phyloP scores from a whole-genome alignment of 1,140 invertebrate species.

The Lamellibrachia luymesi region DNA sequence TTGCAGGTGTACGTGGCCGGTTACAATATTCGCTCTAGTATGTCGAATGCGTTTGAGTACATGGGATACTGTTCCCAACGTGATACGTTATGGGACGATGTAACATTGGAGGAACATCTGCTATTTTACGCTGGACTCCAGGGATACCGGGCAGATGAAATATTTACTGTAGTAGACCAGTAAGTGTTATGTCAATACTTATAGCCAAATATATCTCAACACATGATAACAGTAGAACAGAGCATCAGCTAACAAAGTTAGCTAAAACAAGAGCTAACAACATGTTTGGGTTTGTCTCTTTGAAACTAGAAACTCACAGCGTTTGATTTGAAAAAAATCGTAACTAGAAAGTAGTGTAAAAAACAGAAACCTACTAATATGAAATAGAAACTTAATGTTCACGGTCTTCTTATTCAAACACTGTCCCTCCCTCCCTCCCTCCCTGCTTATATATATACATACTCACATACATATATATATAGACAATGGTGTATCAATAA shows the following conservation, averaged over 20 bases:
- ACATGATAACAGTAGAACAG: too few species aligned
- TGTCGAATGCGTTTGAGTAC: conserved; percentile 33
- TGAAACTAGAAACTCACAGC: too few species aligned
- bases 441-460: background rate
- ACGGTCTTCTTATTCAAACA: too few species aligned
- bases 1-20: conserved; percentile 32
- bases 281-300: too few species aligned
- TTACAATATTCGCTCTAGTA: conserved; percentile 38
- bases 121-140: conserved; percentile 76
- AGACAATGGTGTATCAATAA: background rate
- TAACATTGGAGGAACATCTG: conserved; percentile 69
- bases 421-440: too few species aligned
- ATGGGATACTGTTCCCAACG: conserved; percentile 57
- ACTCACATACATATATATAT: background rate
- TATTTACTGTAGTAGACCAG: conserved; percentile 33
- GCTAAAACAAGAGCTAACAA: too few species aligned
- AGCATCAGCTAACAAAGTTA: too few species aligned
- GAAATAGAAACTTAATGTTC: too few species aligned
- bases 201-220: background rate
- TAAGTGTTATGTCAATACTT: background rate
- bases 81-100: conserved; percentile 53
- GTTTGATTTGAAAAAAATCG: too few species aligned
- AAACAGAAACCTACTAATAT: too few species aligned
- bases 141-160: conserved; percentile 63
- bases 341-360: too few species aligned